phyloP scores from a whole-genome alignment of 2,113 vertebrate species.

The Parus major region DNA sequence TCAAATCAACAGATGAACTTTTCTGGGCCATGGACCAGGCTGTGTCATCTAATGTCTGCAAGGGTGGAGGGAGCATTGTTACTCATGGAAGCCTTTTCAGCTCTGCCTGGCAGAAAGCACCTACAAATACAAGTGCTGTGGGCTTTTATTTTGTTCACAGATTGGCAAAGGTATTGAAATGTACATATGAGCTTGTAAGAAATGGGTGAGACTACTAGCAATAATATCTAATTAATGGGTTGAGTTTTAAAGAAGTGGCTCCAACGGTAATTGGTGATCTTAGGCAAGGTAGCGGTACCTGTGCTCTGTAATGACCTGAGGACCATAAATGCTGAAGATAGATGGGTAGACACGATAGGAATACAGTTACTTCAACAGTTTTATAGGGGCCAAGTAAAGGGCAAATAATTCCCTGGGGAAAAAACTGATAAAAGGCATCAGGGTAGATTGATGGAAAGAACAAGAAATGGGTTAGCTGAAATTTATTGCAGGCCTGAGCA shows the following conservation, averaged over 20 bases:
- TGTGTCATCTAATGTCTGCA: background rate
- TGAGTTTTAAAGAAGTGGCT: background rate
- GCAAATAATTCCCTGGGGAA: constrained; percentile 29
- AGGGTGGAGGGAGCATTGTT: rapidly evolving
- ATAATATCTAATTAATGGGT: background rate
- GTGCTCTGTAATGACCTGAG: background rate
- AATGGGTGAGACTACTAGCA: background rate
- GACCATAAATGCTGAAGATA: constrained; percentile 26
- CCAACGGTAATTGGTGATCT: background rate
- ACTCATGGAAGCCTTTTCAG: background rate
- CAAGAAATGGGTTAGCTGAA: constrained; percentile 28
- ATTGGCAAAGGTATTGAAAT: background rate
- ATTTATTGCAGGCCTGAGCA: constrained; percentile 29
- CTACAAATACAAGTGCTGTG: background rate
- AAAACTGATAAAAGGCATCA: constrained; percentile 44
- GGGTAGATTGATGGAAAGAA: constrained; percentile 27
- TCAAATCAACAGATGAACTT: background rate
- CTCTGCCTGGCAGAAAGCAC: background rate
- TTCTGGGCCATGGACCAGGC: rapidly evolving
- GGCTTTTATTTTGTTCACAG: background rate
- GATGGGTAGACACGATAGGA: constrained; percentile 22
- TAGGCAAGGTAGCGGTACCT: background rate
- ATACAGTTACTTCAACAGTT: constrained; percentile 44
- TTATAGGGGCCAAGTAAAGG: constrained; percentile 58
- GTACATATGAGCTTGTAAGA: background rate